Percentiles rank a stretch among this genome's conserved stretches.
Conservation (phyloP, 2,888 invertebrate species). For the Tortrix viridana region DNA sequence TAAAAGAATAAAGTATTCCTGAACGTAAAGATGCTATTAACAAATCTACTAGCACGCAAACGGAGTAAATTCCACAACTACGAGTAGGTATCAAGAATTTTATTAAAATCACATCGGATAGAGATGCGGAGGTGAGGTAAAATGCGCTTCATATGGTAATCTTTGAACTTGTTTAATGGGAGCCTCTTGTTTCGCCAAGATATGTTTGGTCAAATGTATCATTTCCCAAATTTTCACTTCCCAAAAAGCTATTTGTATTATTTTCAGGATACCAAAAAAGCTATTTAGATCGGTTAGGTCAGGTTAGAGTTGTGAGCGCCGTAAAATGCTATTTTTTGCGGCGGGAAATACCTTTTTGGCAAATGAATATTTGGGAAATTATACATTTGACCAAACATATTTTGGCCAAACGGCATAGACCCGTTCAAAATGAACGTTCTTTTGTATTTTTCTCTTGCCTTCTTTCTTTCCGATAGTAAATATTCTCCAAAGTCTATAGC, state of each 20-base stretch:
- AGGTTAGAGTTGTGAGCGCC: too few species aligned
- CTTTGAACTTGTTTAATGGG: constrained; percentile 44
- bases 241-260: too few species aligned
- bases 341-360: too few species aligned
- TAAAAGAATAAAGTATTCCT: constrained; percentile 47
- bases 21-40: constrained; percentile 45
- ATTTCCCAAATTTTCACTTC: too few species aligned
- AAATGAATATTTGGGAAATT: too few species aligned
- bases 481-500: constrained; percentile 47
- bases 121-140: constrained; percentile 41
- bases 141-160: constrained; percentile 49
- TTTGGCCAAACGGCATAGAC: too few species aligned
- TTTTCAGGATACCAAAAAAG: too few species aligned
- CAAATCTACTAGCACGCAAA: constrained; percentile 41
- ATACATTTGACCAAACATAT: too few species aligned
- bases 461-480: constrained; percentile 44
- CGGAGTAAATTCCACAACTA: constrained; percentile 48
- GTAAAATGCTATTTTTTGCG: too few species aligned
- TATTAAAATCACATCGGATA: constrained; percentile 50
- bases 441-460: constrained; percentile 42
- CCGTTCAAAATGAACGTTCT: constrained; percentile 48
- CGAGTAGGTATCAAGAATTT: constrained; percentile 50
- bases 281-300: too few species aligned
- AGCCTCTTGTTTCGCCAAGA: too few species aligned
- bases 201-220: too few species aligned